A percentile compares a stretch with the other conserved stretches of the same genome.
These are phyloP conservation scores for Fulica atra DNA, from an alignment of 2,113 vertebrate genomes.

Conservation along the genomic window DNA sequence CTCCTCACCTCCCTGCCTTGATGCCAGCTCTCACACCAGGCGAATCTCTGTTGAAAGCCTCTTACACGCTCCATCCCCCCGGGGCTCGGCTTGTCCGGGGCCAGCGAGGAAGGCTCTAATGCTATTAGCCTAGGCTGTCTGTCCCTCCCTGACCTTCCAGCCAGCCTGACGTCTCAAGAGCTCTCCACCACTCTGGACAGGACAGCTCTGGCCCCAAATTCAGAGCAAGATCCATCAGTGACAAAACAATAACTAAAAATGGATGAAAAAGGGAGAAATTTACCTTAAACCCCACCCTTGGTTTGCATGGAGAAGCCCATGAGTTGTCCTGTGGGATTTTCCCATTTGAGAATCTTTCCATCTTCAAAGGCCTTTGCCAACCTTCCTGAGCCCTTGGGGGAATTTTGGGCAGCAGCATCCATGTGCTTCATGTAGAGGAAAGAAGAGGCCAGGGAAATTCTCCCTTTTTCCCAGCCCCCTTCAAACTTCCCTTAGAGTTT, in stretches of 20 bases:
- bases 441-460: not conserved
- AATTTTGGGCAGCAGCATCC: not conserved
- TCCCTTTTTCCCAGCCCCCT: not conserved
- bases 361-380: not conserved
- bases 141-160: not conserved
- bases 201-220: not conserved
- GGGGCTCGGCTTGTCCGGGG: not conserved
- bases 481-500: not conserved
- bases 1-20: not conserved
- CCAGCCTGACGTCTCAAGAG: not conserved
- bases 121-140: not conserved
- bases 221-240: not conserved
- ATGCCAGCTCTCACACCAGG: not conserved
- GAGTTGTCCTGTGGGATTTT: not conserved
- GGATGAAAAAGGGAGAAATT: not conserved
- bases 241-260: not conserved
- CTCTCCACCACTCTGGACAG: not conserved
- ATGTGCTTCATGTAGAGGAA: not conserved
- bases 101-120: not conserved
- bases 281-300: not conserved
- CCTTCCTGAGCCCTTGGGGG: not conserved
- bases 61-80: not conserved
- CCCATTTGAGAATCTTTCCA: not conserved
- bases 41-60: not conserved
- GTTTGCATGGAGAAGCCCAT: not conserved